These are phyloP conservation scores for Botrylloides violaceus DNA, from an alignment of 23 tunicate genomes.

Conservation along the genomic window DNA sequence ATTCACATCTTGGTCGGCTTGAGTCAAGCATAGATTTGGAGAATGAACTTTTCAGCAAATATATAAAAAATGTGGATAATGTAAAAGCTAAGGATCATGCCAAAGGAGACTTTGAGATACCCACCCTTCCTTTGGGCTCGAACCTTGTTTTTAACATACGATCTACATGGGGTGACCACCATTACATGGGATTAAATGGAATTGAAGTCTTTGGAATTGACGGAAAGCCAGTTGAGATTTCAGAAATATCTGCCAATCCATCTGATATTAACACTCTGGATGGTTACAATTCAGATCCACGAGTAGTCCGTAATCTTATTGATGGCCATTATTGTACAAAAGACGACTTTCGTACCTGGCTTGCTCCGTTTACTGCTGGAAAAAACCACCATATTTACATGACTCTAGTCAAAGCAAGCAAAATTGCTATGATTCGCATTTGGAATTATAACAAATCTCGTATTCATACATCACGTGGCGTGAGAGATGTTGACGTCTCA, in stretches of 20 bases:
- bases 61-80: conserved; percentile 5
- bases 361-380: conserved; percentile 48
- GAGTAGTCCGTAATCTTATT: conserved; percentile 45
- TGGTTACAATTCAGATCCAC: conserved; percentile 59
- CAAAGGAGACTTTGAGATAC: conserved; percentile 47
- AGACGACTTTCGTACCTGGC: conserved; percentile 90
- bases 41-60: conserved; percentile 3
- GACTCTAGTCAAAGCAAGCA: conserved; percentile 13
- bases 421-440: conserved; percentile 69
- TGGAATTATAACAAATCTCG: conserved; percentile 97
- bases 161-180: conserved; percentile 84
- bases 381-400: conserved; percentile 40
- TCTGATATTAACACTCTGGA: conserved; percentile 46
- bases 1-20: conserved; percentile 67
- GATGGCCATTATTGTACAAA: conserved; percentile 72
- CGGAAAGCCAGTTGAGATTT: conserved; percentile 43
- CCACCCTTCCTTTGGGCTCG: conserved; percentile 43
- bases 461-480: conserved; percentile 75
- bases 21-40: conserved; percentile 16
- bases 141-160: conserved; percentile 47
- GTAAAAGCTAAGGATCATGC: background rate
- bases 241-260: conserved; percentile 47
- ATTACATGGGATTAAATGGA: conserved; percentile 79
- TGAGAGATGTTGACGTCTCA: conserved; percentile 29
- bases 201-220: conserved; percentile 56